Evolutionary conservation across 2,113 vertebrate species (phyloP).

Genomic region (Tragulus kanchil): DNA sequence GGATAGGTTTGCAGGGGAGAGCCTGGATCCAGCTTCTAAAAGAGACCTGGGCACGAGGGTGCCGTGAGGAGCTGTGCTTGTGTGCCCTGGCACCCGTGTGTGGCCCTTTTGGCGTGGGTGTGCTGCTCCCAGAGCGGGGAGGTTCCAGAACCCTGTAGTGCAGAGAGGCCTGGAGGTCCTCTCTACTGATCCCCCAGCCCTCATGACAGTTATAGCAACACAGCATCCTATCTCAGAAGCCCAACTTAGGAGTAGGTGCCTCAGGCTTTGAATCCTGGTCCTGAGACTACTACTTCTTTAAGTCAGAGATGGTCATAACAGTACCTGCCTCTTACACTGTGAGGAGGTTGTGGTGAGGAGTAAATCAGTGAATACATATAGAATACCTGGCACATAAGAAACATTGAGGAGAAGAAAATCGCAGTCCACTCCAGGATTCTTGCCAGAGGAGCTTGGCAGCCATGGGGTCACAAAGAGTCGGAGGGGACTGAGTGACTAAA

Average conservation of each 20-base stretch:
- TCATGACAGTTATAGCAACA: neutral
- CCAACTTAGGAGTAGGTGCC: neutral
- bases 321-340: neutral
- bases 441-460: neutral
- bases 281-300: neutral
- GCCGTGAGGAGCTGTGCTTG: neutral
- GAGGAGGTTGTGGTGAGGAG: neutral
- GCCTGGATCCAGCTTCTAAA: neutral
- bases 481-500: neutral
- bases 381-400: neutral
- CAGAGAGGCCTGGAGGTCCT: neutral
- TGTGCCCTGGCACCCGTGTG: neutral
- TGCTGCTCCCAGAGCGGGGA: neutral
- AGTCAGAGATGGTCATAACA: neutral
- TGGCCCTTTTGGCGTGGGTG: neutral
- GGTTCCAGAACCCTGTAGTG: neutral
- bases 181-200: neutral
- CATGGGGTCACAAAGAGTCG: neutral
- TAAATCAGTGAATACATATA: neutral
- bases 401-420: neutral
- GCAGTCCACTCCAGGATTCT: neutral
- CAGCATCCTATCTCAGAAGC: neutral
- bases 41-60: neutral
- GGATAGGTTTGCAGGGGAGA: neutral
- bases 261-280: neutral